These are phyloP conservation scores for Heliconius melpomene DNA, from an alignment of 1,140 invertebrate species.

Conservation along the genomic window DNA sequence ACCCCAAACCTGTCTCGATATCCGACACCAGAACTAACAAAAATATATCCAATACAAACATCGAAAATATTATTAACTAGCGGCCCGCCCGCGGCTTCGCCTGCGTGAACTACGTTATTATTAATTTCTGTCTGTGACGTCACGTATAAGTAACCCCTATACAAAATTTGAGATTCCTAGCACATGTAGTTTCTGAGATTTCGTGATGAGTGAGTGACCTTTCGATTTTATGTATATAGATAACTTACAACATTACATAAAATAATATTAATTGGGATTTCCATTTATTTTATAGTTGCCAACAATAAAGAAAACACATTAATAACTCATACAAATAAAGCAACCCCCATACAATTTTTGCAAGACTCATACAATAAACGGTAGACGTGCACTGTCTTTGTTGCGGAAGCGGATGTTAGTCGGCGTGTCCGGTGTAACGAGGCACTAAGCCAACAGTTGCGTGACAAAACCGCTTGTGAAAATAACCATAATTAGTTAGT, in stretches of 20 bases:
- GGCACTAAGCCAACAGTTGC: conserved; percentile 60
- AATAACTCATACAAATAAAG: neutral
- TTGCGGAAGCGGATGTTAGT: conserved; percentile 67
- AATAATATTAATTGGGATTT: neutral
- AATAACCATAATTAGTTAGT: conserved; percentile 31
- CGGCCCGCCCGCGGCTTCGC: too few relatives aligned
- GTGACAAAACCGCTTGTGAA: conserved; percentile 37
- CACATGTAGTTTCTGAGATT: too few relatives aligned
- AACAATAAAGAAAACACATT: neutral
- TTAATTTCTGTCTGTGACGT: too few relatives aligned
- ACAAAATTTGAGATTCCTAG: too few relatives aligned
- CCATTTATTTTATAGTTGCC: neutral
- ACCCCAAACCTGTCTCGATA: too few relatives aligned
- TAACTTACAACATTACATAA: neutral
- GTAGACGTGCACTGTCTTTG: conserved; percentile 56
- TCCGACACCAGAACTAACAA: too few relatives aligned
- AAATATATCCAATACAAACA: neutral
- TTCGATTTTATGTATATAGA: too few relatives aligned
- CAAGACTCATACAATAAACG: conserved; percentile 35
- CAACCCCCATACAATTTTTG: neutral
- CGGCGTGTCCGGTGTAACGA: conserved; percentile 59
- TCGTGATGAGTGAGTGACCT: too few relatives aligned
- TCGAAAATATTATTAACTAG: neutral
- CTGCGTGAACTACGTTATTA: too few relatives aligned
- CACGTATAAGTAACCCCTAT: too few relatives aligned